A percentile compares a stretch with the other conserved stretches of the same genome.
These are phyloP conservation scores for Saccostrea echinata DNA, from an alignment of 1,140 invertebrate genomes.

Conservation along the genomic window DNA sequence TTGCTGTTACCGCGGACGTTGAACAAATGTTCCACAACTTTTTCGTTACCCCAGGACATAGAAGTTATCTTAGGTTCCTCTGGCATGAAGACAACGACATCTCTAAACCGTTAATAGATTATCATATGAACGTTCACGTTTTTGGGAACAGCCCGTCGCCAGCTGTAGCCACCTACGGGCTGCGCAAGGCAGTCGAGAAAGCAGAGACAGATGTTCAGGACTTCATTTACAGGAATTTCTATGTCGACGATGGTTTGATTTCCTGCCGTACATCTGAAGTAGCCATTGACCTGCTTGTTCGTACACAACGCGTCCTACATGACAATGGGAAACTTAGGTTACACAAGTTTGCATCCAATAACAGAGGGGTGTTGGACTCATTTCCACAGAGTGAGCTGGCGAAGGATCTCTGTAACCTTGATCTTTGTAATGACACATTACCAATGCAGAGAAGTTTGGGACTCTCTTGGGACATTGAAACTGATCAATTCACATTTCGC, in stretches of 20 bases:
- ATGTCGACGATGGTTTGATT: conserved; percentile 27
- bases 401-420: conserved; percentile 16
- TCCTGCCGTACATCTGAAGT: conserved; percentile 17
- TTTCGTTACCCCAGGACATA: not conserved
- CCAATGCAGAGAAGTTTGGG: conserved; percentile 56
- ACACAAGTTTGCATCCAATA: conserved; percentile 56
- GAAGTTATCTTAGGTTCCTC: conserved; percentile 39
- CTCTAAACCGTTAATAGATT: conserved; percentile 7
- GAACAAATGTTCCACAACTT: conserved; percentile 49
- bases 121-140: conserved; percentile 42
- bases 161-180: conserved; percentile 53
- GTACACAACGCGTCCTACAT: conserved; percentile 41
- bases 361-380: conserved; percentile 2
- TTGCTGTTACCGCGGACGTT: conserved; percentile 41
- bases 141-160: conserved; percentile 55
- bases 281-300: conserved; percentile 34
- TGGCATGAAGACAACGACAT: conserved; percentile 37
- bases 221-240: conserved; percentile 14
- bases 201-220: conserved; percentile 24
- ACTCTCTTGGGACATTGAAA: conserved; percentile 51
- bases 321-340: conserved; percentile 44
- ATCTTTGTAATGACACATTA: conserved; percentile 28
- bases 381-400: conserved; percentile 49
- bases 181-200: conserved; percentile 45
- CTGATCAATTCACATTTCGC: conserved; percentile 49